These are phyloP conservation scores for Motacilla tschutschensis DNA, from an alignment of 2,113 vertebrate species.

Conservation along the genomic window DNA sequence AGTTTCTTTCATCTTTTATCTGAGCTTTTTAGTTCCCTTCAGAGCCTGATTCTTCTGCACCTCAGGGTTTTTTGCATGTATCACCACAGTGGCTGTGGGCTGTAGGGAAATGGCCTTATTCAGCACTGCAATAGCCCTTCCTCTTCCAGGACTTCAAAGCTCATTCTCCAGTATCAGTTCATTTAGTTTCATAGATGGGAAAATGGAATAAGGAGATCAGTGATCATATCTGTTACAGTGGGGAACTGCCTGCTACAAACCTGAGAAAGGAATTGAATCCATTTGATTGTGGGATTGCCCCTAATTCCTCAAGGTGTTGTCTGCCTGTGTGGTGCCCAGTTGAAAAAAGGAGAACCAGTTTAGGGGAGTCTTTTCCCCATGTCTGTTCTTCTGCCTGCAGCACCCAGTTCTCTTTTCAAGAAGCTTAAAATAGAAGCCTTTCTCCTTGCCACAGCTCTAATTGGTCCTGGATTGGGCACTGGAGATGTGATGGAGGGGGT, in stretches of 20 bases:
- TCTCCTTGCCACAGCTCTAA: background rate
- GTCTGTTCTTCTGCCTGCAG: background rate
- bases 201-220: background rate
- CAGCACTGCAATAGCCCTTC: background rate
- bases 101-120: background rate
- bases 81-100: background rate
- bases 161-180: background rate
- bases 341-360: background rate
- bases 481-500: background rate
- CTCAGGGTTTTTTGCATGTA: background rate
- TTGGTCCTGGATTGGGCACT: background rate
- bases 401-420: background rate
- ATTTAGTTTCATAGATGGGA: background rate
- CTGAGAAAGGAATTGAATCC: background rate
- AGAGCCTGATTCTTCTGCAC: background rate
- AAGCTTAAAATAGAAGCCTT: slow-evolving; percentile 9
- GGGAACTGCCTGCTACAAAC: background rate
- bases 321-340: background rate
- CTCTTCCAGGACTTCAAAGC: background rate
- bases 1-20: background rate
- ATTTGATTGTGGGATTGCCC: background rate
- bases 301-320: background rate
- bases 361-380: background rate
- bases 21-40: background rate
- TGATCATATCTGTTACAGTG: background rate